Base-by-base conservation (phyloP, 2,888 invertebrate species). In the Hydroisotoma schaefferi region DNA sequence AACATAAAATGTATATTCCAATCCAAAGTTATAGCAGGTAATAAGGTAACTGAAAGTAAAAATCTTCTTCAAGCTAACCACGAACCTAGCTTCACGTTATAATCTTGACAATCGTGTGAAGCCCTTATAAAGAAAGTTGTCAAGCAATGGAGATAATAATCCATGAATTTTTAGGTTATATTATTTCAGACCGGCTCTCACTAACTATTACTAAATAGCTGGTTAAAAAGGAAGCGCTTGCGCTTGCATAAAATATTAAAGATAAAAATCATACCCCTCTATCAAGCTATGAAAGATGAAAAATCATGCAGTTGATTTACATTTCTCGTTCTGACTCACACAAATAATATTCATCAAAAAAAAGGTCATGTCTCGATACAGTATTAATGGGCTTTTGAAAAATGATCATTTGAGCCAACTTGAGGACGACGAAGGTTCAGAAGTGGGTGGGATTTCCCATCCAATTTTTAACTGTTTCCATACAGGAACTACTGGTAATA, bases 351-450 rank as follows among this genome's bases (percentile, higher is more conserved):
- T n/a, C n/a, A n/a, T n/a, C n/a, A n/a, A n/a, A n/a, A n/a, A n/a
- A n/a, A n/a, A n/a, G n/a, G n/a, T 26, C 57, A 18, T 62, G 62
- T 58, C 62, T 58, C 46, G 62, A 49, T 52, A 52, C 51, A 52
- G 33, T 22, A 52, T 52, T n/a, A 52, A 52, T 23, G 51, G 51
- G 28, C 29, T 52, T 37, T 20, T 52, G 6, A 52, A 28, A 33
- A 52, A 52, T 29, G 51, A 52, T 23, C 29, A 29, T 18, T 18
- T 52, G 20, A 20, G 18, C 12, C 6, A 4, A 6, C 22, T 52
- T 4, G 29, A 22, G 5, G 51, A 52, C 20, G 28, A 27, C 23
- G 5, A 15, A 2, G 28, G 3, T 4, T 10, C 23, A 18, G n/a
- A 15, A 8, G 8, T n/a, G 27, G 18, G n/a, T 27, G 15, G 18